These are phyloP conservation scores for Nothura maculosa DNA, from an alignment of 2,797 vertebrate genomes.

Conservation along the genomic window DNA sequence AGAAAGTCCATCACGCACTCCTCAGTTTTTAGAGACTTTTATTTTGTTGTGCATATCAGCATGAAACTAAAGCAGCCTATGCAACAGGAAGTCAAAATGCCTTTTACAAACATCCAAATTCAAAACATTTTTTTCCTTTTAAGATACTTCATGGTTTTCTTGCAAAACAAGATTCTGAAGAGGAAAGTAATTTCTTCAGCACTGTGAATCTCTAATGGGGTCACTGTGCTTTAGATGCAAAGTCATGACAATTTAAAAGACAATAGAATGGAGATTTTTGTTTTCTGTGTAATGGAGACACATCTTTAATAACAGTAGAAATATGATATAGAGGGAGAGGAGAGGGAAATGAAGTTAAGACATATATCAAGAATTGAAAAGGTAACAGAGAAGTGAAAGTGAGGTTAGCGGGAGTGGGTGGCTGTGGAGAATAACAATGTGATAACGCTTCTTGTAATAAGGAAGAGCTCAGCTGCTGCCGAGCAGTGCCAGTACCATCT, in stretches of 20 bases:
- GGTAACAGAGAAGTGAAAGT: neutral
- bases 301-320: neutral
- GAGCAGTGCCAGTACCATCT: neutral
- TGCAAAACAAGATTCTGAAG: neutral
- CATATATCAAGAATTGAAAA: neutral
- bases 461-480: neutral
- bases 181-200: neutral
- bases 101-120: neutral
- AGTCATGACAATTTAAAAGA: neutral
- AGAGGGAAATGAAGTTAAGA: neutral
- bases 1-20: neutral
- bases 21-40: neutral
- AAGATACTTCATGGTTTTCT: neutral
- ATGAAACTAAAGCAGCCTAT: neutral
- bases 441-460: neutral
- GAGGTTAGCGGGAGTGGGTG: neutral
- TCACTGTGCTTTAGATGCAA: neutral
- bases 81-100: neutral
- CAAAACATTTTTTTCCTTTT: neutral
- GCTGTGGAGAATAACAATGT: neutral
- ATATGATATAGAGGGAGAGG: neutral
- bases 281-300: neutral
- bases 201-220: neutral
- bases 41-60: accelerated
- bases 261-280: neutral